A percentile compares a stretch with the other conserved stretches of the same genome.
These are phyloP conservation scores for Alviniconcha marisindica DNA, from an alignment of 1,140 invertebrate species.

Conservation along the genomic window DNA sequence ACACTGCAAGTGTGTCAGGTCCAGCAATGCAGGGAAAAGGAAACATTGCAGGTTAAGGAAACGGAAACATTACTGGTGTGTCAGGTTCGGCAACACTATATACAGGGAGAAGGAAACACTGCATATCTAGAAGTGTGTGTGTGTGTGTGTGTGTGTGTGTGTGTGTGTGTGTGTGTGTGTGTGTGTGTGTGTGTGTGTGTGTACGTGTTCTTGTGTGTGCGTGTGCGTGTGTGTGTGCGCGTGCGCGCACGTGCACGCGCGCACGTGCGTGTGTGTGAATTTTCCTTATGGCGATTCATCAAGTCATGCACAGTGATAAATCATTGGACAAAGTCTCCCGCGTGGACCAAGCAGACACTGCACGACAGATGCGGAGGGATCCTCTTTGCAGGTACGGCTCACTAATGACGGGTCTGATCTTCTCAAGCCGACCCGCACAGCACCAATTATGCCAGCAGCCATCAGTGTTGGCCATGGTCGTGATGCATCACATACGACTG, in stretches of 20 bases:
- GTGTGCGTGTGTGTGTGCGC: background rate
- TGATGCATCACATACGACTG: background rate
- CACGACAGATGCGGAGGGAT: too few relatives aligned
- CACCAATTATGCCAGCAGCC: too few relatives aligned
- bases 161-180: constrained; percentile 22
- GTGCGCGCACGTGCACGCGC: background rate
- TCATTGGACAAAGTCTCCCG: too few relatives aligned
- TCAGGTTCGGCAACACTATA: too few relatives aligned
- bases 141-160: constrained; percentile 6
- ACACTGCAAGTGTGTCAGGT: background rate
- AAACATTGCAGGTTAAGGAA: background rate
- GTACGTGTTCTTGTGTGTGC: background rate
- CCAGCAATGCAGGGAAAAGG: background rate
- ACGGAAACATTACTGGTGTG: background rate
- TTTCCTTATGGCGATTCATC: too few relatives aligned
- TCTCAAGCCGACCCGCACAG: too few relatives aligned
- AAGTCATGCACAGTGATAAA: too few relatives aligned
- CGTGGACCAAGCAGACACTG: too few relatives aligned
- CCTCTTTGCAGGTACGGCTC: too few relatives aligned
- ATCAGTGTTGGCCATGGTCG: background rate
- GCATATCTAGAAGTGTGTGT: background rate
- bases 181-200: constrained; percentile 15
- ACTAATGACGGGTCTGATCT: too few relatives aligned
- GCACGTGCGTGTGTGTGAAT: background rate
- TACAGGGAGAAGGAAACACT: too few relatives aligned